Conservation (phyloP, 2,888 invertebrate species). For the Oxycera nigricornis region DNA sequence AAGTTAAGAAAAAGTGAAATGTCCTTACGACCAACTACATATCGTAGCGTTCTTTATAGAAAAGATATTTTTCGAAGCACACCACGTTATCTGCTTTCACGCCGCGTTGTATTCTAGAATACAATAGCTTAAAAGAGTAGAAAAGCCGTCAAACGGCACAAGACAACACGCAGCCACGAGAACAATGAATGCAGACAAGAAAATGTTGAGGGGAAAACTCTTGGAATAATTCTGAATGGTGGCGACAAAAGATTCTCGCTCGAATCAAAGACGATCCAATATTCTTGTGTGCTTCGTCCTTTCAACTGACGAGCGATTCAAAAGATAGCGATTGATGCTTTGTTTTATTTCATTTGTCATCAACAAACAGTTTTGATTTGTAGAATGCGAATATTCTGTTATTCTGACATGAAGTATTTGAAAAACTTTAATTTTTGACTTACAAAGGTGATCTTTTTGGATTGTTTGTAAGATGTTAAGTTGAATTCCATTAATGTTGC, state of each 20-base stretch:
- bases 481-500: no score
- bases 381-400: no score
- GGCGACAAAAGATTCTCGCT: not conserved
- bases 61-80: no score
- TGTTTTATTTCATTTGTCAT: conserved; percentile 6
- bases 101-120: not conserved
- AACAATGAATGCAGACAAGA: not conserved
- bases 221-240: not conserved
- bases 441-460: no score
- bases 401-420: no score
- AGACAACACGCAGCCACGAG: not conserved
- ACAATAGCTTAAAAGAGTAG: not conserved
- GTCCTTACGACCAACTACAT: not conserved
- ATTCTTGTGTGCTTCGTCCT: no score
- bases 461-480: no score
- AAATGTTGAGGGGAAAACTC: not conserved
- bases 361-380: no score
- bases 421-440: no score
- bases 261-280: no score
- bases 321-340: not conserved
- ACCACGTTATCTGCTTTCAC: not conserved
- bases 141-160: not conserved
- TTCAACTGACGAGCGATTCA: no score
- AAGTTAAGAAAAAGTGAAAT: not conserved
- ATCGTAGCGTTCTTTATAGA: not conserved